Evolutionary conservation across 2,113 vertebrate genomes (phyloP).

Genomic region (Lepus americanus): DNA sequence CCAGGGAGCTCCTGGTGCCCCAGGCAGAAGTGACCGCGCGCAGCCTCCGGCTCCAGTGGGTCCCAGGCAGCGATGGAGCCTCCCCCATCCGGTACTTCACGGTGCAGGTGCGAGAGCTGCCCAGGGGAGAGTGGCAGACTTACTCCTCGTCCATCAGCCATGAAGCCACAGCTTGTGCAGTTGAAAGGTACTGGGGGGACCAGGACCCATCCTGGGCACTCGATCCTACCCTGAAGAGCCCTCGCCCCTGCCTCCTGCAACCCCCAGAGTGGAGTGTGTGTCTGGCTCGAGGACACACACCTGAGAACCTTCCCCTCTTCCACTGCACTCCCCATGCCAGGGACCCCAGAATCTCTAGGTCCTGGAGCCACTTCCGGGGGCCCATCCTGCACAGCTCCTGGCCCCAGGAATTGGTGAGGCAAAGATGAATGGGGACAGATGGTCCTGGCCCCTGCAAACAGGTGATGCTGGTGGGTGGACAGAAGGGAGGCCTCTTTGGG

Average conservation of each 20-base stretch:
- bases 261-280: neutral
- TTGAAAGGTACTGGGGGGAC: constrained; percentile 89
- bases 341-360: neutral
- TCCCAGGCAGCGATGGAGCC: constrained; percentile 92
- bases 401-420: accelerated
- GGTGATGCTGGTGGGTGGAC: neutral
- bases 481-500: neutral
- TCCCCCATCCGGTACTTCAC: constrained; percentile 96
- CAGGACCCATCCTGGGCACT: accelerated
- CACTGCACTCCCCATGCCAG: accelerated
- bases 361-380: neutral
- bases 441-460: no score
- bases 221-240: neutral
- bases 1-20: constrained; percentile 90
- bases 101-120: constrained; percentile 93
- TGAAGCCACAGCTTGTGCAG: constrained; percentile 89
- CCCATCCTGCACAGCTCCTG: neutral
- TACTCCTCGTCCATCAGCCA: constrained; percentile 93
- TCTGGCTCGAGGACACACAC: neutral
- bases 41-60: constrained; percentile 92
- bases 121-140: constrained; percentile 90
- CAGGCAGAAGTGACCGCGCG: constrained; percentile 92
- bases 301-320: neutral
- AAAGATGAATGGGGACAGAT: no score
- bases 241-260: accelerated